Percentiles rank a stretch among this genome's conserved stretches.
These are phyloP conservation scores for Neocrepidodera transversa DNA, from an alignment of 2,888 invertebrate genomes.

Conservation along the genomic window DNA sequence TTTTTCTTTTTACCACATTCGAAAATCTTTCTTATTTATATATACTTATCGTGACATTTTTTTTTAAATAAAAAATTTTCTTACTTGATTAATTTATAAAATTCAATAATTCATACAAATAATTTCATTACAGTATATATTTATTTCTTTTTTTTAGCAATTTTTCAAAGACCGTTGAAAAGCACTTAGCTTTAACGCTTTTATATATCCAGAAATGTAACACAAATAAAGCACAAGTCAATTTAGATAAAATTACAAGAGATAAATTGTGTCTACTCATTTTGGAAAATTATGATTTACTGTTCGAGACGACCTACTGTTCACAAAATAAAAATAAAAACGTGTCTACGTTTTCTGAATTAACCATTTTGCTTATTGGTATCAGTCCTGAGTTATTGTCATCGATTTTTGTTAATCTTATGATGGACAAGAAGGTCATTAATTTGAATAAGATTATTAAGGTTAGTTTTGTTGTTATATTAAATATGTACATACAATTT, in stretches of 20 bases:
- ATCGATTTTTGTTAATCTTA: constrained; percentile 61
- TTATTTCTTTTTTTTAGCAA: constrained; percentile 34
- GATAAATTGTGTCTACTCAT: constrained; percentile 58
- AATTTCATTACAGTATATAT: no score
- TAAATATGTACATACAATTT: not conserved
- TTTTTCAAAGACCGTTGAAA: constrained; percentile 52
- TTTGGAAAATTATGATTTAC: constrained; percentile 61
- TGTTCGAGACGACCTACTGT: constrained; percentile 62
- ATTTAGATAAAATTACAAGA: constrained; percentile 59
- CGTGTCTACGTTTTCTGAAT: constrained; percentile 64
- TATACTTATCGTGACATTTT: no score
- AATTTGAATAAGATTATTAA: constrained; percentile 60
- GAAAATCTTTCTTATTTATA: no score
- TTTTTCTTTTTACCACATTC: no score
- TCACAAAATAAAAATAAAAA: constrained; percentile 53
- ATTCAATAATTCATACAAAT: no score
- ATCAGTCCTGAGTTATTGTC: constrained; percentile 61
- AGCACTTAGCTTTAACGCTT: constrained; percentile 61
- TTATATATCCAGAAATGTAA: constrained; percentile 65
- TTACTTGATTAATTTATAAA: no score
- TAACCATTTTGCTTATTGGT: constrained; percentile 63
- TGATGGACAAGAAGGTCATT: constrained; percentile 58
- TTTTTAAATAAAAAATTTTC: no score
- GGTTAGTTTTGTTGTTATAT: constrained; percentile 42
- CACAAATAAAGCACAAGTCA: constrained; percentile 60